These are phyloP conservation scores for Ophioderma brevispina DNA, from an alignment of 35 echinoderm and acorn worm species.

Conservation along the genomic window DNA sequence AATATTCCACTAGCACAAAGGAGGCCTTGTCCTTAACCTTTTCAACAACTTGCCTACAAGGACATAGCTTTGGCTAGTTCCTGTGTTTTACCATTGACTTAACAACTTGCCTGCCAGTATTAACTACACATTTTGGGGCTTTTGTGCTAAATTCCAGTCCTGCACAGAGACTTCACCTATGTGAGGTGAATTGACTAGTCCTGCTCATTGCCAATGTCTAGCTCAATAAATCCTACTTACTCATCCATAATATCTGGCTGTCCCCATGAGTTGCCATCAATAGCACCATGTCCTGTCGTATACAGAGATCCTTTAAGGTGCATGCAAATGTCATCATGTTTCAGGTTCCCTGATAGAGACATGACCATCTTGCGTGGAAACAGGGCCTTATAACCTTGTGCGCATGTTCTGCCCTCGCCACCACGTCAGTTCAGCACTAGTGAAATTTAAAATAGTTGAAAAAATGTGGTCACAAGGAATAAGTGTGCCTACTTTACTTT, in stretches of 20 bases:
- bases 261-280: conserved; percentile 88
- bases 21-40: too few species aligned
- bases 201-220: too few species aligned
- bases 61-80: too few species aligned
- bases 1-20: too few species aligned
- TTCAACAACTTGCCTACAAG: too few species aligned
- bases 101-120: too few species aligned
- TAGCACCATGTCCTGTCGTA: conserved; percentile 91
- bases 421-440: conserved; percentile 85
- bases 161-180: too few species aligned
- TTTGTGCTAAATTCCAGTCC: background rate
- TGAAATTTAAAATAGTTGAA: too few species aligned
- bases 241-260: conserved; percentile 91
- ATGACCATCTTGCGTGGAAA: conserved; percentile 80
- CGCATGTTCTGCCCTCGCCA: conserved; percentile 91
- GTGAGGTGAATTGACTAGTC: too few species aligned
- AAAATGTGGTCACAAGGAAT: too few species aligned
- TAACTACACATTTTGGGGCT: background rate
- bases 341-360: conserved; percentile 64
- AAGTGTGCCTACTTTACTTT: too few species aligned
- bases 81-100: too few species aligned
- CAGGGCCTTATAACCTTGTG: conserved; percentile 73
- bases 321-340: conserved; percentile 76
- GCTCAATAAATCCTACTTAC: conserved; percentile 61
- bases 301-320: conserved; percentile 82